Percentiles rank a stretch among this genome's conserved stretches.
Evolutionary conservation across 1,140 invertebrate genomes (phyloP).

Genomic region (Caenorhabditis remanei): DNA sequence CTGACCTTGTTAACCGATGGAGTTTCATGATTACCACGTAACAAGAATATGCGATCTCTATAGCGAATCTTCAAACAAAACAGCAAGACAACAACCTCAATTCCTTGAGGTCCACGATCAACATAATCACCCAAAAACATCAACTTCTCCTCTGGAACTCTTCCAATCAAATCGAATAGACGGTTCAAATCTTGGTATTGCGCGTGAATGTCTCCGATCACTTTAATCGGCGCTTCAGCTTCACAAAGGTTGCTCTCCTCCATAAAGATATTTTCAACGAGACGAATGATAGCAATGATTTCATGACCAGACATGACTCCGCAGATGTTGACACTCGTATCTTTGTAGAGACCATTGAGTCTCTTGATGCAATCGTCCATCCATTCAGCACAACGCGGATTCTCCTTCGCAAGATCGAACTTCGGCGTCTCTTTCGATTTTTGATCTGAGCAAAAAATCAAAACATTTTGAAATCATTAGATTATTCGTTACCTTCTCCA

Average conservation of each 20-base stretch:
- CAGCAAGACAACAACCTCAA: slow-evolving; percentile 72
- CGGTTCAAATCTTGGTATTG: slow-evolving; percentile 81
- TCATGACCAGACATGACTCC: slow-evolving; percentile 37
- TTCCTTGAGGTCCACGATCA: slow-evolving; percentile 87
- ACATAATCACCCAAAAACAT: slow-evolving; percentile 88
- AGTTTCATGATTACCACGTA: slow-evolving; percentile 83
- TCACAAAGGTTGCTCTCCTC: slow-evolving; percentile 54
- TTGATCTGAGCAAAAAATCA: neutral
- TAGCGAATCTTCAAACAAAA: slow-evolving; percentile 76
- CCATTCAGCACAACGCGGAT: slow-evolving; percentile 5
- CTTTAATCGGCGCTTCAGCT: slow-evolving; percentile 73
- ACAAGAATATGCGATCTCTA: slow-evolving; percentile 82
- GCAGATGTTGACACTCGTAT: slow-evolving; percentile 5
- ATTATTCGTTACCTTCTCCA: neutral
- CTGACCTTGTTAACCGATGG: slow-evolving; percentile 80
- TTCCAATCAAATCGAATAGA: slow-evolving; percentile 80
- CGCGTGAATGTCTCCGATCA: slow-evolving; percentile 81
- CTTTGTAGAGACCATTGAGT: slow-evolving; percentile 26
- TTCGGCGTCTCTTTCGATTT: neutral
- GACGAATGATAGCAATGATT: slow-evolving; percentile 57
- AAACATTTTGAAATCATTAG: too few relatives aligned
- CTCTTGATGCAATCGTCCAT: slow-evolving; percentile 26
- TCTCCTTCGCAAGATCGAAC: neutral
- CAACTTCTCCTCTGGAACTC: slow-evolving; percentile 79
- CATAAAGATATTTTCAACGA: slow-evolving; percentile 57